Conservation (phyloP, 2,113 vertebrate species). For the Promerops cafer region DNA sequence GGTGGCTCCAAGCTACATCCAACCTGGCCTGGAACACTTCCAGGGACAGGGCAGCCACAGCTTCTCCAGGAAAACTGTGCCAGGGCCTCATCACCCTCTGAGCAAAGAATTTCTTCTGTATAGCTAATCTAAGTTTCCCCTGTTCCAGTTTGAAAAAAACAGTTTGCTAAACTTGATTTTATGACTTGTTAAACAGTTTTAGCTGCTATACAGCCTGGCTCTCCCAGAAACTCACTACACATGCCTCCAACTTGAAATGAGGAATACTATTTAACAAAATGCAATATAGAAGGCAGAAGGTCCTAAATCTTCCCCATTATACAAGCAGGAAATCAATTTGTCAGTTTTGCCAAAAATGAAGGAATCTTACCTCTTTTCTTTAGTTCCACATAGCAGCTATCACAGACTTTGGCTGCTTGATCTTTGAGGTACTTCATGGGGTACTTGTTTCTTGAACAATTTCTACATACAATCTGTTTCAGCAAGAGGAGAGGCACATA, state of each 20-base stretch:
- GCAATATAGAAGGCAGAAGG: not conserved
- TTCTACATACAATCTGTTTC: slow-evolving; percentile 89
- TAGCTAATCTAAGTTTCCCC: not conserved
- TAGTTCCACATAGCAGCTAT: slow-evolving; percentile 88
- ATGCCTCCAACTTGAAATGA: not conserved
- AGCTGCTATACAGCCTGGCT: not conserved
- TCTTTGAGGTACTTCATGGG: slow-evolving; percentile 96
- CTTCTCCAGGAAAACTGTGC: not conserved
- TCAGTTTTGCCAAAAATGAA: not conserved
- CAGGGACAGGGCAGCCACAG: not conserved
- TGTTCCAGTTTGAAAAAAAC: not conserved
- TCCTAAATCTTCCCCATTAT: not conserved
- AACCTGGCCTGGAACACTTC: not conserved
- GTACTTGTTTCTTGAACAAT: slow-evolving; percentile 92
- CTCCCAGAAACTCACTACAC: not conserved
- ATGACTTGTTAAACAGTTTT: not conserved
- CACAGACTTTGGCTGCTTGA: slow-evolving; percentile 92
- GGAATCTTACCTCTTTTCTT: slow-evolving; percentile 79
- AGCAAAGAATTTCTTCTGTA: not conserved
- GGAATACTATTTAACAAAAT: not conserved
- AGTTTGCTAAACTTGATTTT: not conserved
- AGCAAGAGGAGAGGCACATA: not conserved
- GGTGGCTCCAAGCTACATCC: not conserved
- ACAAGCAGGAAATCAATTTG: not conserved
- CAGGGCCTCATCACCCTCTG: not conserved